A percentile compares a stretch with the other conserved stretches of the same genome.
These are phyloP conservation scores for Euura saliciscinereae DNA, from an alignment of 1,140 invertebrate genomes.

Conservation along the genomic window DNA sequence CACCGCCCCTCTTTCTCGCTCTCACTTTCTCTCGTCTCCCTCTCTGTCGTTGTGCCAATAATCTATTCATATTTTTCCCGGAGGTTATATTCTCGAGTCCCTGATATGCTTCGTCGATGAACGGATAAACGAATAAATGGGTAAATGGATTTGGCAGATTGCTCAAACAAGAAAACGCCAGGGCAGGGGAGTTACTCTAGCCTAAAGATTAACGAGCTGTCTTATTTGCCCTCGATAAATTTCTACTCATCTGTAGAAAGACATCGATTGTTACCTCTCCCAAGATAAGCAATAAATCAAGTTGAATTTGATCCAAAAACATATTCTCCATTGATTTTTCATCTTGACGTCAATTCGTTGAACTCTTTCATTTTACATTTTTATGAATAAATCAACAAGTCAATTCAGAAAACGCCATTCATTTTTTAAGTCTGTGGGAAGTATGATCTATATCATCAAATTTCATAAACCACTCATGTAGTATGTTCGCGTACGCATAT, in stretches of 20 bases:
- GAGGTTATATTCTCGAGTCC: neutral
- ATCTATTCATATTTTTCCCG: constrained; percentile 31
- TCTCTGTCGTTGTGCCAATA: constrained; percentile 23
- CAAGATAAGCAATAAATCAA: too few relatives aligned
- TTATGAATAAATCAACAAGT: too few relatives aligned
- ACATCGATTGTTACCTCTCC: too few relatives aligned
- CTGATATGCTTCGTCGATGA: constrained; percentile 3
- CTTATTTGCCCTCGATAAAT: neutral
- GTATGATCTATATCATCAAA: too few relatives aligned
- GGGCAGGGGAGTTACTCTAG: neutral
- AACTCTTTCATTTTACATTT: too few relatives aligned
- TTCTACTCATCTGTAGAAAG: neutral
- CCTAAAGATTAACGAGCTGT: neutral
- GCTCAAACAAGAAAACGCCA: neutral
- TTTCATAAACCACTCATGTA: too few relatives aligned
- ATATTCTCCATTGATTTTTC: too few relatives aligned
- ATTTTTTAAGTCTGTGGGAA: too few relatives aligned
- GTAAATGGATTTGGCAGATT: neutral
- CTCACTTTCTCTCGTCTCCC: neutral
- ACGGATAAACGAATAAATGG: neutral
- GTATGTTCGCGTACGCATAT: too few relatives aligned
- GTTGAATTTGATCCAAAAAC: too few relatives aligned
- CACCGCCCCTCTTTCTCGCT: constrained; percentile 13
- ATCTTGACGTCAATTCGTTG: too few relatives aligned
- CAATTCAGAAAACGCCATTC: too few relatives aligned